Evolutionary conservation across 2,113 vertebrate species (phyloP).

Genomic region (Helogale parvula): DNA sequence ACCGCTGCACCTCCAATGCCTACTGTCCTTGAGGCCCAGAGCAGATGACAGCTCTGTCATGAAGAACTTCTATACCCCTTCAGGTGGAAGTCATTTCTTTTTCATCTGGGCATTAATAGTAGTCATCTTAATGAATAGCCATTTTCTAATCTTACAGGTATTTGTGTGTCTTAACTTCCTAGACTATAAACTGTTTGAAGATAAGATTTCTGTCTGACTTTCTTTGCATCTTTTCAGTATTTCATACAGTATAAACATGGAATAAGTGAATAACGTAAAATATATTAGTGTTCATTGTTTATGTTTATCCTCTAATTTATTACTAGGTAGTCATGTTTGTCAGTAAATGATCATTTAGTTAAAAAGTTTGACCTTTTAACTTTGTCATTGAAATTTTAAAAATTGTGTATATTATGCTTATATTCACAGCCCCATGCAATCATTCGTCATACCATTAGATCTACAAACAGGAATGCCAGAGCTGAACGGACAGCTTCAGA

Average conservation of each 20-base stretch:
- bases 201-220: background rate
- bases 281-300: constrained; percentile 33
- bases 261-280: constrained; percentile 7
- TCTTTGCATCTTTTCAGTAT: constrained; percentile 35
- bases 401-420: background rate
- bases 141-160: background rate
- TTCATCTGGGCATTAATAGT: background rate
- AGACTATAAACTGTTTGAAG: background rate
- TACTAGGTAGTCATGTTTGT: constrained; percentile 38
- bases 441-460: constrained; percentile 96
- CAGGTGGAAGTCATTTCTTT: background rate
- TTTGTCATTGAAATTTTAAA: constrained; percentile 16
- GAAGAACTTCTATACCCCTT: background rate
- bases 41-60: background rate
- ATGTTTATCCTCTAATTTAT: constrained; percentile 2
- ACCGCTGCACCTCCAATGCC: background rate
- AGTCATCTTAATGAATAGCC: background rate
- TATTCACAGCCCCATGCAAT: constrained; percentile 89
- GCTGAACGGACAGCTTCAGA: constrained; percentile 95
- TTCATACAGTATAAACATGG: constrained; percentile 17
- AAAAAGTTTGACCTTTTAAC: constrained; percentile 30
- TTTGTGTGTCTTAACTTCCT: constrained; percentile 5
- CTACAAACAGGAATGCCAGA: constrained; percentile 92
- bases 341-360: constrained; percentile 28
- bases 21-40: background rate